A percentile compares a stretch with the other conserved stretches of the same genome.
These are phyloP conservation scores for Leptopilina clavipes DNA, from an alignment of 1,140 invertebrate species.

Conservation along the genomic window DNA sequence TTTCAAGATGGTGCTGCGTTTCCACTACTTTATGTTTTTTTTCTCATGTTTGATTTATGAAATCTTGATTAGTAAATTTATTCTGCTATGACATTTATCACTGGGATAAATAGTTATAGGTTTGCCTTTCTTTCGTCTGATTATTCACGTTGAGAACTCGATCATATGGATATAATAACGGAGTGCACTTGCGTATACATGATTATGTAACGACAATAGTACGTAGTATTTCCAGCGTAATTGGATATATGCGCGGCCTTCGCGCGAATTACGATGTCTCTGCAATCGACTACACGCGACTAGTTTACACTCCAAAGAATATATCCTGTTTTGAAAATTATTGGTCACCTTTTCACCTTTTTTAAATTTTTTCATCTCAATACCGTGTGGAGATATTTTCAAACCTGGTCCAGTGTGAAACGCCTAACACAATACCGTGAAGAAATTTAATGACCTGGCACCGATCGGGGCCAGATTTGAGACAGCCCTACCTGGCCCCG, in stretches of 20 bases:
- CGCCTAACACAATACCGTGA: too few species aligned
- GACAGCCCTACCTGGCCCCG: too few species aligned
- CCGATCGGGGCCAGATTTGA: too few species aligned
- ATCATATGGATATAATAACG: neutral
- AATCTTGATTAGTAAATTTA: conserved; percentile 14
- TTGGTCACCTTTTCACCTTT: too few species aligned
- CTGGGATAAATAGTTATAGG: neutral
- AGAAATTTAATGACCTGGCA: too few species aligned
- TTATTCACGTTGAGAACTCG: neutral
- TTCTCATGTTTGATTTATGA: conserved; percentile 4
- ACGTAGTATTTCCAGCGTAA: conserved; percentile 45
- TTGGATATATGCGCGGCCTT: conserved; percentile 51
- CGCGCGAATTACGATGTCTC: conserved; percentile 29
- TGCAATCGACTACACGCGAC: conserved; percentile 20
- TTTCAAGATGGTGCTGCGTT: conserved; percentile 8
- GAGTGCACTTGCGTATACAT: conserved; percentile 47
- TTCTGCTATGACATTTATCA: neutral
- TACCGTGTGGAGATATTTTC: too few species aligned
- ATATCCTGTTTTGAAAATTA: neutral
- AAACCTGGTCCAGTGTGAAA: too few species aligned
- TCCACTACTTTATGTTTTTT: neutral
- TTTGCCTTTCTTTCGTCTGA: neutral
- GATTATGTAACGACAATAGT: conserved; percentile 51
- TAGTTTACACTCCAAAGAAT: neutral
- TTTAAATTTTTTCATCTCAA: too few species aligned